phyloP scores from a whole-genome alignment of 2,888 invertebrate species.

The Lycaena phlaeas region DNA sequence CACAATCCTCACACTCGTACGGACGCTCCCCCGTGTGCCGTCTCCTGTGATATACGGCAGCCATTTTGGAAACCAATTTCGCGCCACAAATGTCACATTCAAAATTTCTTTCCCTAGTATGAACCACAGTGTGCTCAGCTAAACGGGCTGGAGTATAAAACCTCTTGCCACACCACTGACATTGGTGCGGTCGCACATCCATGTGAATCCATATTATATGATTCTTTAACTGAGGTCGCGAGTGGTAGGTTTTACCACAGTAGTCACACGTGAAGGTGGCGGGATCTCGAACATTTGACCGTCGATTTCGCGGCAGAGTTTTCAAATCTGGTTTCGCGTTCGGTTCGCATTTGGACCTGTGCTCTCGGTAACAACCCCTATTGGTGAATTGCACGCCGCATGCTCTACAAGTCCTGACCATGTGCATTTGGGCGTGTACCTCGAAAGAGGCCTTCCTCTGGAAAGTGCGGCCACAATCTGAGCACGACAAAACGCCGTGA shows the following conservation, averaged over 20 bases:
- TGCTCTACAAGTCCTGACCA: slow-evolving; percentile 45
- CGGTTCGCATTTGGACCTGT: slow-evolving; percentile 50
- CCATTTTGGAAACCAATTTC: slow-evolving; percentile 57
- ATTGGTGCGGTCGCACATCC: slow-evolving; percentile 61
- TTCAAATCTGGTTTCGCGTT: slow-evolving; percentile 44
- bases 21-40: slow-evolving; percentile 62
- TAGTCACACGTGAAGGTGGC: slow-evolving; percentile 53
- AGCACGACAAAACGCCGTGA: slow-evolving; percentile 36
- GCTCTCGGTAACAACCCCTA: slow-evolving; percentile 50
- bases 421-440: slow-evolving; percentile 50
- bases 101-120: slow-evolving; percentile 65
- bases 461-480: slow-evolving; percentile 48
- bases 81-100: slow-evolving; percentile 67
- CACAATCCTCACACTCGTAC: slow-evolving; percentile 55
- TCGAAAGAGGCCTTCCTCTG: slow-evolving; percentile 41
- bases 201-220: slow-evolving; percentile 65
- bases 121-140: slow-evolving; percentile 66
- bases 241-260: slow-evolving; percentile 47
- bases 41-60: slow-evolving; percentile 56
- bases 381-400: slow-evolving; percentile 54
- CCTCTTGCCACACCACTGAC: slow-evolving; percentile 63
- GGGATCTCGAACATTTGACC: slow-evolving; percentile 52
- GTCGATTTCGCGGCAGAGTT: slow-evolving; percentile 33
- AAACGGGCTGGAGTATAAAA: slow-evolving; percentile 65
- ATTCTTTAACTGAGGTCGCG: slow-evolving; percentile 53